phyloP scores from a whole-genome alignment of 2,888 invertebrate species.

The Torymus auratus region DNA sequence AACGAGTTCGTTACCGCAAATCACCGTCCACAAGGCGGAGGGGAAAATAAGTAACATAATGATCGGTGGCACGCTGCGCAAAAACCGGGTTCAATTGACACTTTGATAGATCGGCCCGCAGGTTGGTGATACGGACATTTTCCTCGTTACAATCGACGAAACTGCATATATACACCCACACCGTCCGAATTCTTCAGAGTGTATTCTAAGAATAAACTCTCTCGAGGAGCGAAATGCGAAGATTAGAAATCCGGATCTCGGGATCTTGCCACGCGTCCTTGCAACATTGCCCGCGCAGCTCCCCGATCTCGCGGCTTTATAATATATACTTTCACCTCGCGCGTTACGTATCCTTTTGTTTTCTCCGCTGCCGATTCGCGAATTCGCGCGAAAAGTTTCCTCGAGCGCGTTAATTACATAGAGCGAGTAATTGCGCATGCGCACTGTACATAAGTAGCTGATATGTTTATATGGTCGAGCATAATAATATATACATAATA shows the following conservation, averaged over 20 bases:
- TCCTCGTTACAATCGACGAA: too few species aligned
- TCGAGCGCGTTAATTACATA: slow-evolving; percentile 11
- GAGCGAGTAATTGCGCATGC: neutral
- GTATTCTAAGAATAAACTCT: too few species aligned
- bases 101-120: slow-evolving; percentile 18
- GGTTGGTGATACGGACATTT: neutral
- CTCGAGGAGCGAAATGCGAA: neutral
- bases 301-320: neutral
- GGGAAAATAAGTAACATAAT: slow-evolving; percentile 23
- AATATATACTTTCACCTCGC: slow-evolving; percentile 31
- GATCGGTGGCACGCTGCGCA: neutral
- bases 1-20: slow-evolving; percentile 37
- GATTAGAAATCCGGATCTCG: neutral
- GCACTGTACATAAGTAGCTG: too few species aligned
- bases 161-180: too few species aligned
- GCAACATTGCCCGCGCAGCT: neutral
- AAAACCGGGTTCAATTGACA: slow-evolving; percentile 16
- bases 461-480: too few species aligned
- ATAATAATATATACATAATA: neutral
- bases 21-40: neutral
- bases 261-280: neutral
- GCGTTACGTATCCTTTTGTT: neutral
- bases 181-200: too few species aligned
- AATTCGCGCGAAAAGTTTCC: slow-evolving; percentile 7
- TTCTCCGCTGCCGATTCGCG: neutral